Evolutionary conservation across 2,113 vertebrate genomes (phyloP).

Genomic region (Cryptotis parvus): DNA sequence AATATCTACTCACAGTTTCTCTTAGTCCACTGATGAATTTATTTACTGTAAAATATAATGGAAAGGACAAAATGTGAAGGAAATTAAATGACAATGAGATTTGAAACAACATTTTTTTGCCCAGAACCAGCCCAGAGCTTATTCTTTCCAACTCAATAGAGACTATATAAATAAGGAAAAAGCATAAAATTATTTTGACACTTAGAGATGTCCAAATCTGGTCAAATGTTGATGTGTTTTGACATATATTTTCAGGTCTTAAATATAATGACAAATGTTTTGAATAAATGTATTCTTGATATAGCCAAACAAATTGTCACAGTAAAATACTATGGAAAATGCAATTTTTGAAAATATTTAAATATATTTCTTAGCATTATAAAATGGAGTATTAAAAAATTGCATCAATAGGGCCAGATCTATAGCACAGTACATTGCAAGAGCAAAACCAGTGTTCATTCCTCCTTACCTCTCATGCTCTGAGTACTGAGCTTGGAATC

Average conservation of each 20-base stretch:
- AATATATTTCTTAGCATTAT: background rate
- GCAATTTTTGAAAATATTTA: background rate
- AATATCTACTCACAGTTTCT: too few relatives aligned
- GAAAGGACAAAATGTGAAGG: background rate
- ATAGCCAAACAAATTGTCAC: background rate
- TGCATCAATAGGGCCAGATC: background rate
- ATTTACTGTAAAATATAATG: background rate
- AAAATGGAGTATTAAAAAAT: background rate
- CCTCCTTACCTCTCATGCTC: too few relatives aligned
- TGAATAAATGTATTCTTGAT: background rate
- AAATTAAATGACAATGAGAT: background rate
- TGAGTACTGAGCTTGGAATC: too few relatives aligned
- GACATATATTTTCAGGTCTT: background rate
- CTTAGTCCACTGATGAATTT: background rate
- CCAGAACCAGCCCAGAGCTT: background rate
- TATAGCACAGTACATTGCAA: too few relatives aligned
- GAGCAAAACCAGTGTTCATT: too few relatives aligned
- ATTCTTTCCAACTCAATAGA: conserved; percentile 8
- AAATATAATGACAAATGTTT: background rate
- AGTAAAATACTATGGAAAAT: background rate
- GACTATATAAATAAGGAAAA: background rate
- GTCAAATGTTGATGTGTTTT: conserved; percentile 15
- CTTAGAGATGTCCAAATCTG: background rate
- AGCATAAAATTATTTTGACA: conserved; percentile 1
- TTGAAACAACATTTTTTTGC: background rate